These are phyloP conservation scores for Limnothrissa miodon DNA, from an alignment of 2,113 vertebrate species.

Conservation along the genomic window DNA sequence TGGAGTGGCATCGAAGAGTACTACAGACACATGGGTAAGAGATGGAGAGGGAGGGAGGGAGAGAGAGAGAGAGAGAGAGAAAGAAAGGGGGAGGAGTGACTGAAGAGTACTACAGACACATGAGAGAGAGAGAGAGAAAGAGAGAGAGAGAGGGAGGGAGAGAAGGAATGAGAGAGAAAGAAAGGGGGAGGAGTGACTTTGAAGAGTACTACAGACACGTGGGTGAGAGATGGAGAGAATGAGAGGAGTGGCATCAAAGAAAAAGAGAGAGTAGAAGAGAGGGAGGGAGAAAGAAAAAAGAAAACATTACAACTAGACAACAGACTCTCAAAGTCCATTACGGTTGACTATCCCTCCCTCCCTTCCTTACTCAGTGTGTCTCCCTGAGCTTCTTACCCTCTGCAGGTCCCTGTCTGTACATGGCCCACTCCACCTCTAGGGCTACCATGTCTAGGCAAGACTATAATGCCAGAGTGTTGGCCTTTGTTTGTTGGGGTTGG, in stretches of 20 bases:
- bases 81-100: neutral
- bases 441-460: neutral
- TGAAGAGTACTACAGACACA: no score
- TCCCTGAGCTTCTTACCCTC: no score
- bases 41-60: neutral
- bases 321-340: neutral
- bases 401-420: neutral
- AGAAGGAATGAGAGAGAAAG: neutral
- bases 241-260: no score
- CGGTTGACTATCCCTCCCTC: neutral
- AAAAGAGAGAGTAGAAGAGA: neutral
- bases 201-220: no score
- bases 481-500: neutral
- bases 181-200: no score
- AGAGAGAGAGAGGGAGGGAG: neutral
- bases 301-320: neutral
- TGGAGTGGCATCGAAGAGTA: conserved; percentile 90
- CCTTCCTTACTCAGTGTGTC: neutral
- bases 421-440: neutral
- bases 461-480: neutral
- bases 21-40: conserved; percentile 84
- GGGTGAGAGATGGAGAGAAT: no score
- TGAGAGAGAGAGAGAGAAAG: no score
- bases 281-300: neutral
- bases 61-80: neutral